Evolutionary conservation across 2,888 invertebrate species (phyloP).

Genomic region (Aspidiotus destructor): DNA sequence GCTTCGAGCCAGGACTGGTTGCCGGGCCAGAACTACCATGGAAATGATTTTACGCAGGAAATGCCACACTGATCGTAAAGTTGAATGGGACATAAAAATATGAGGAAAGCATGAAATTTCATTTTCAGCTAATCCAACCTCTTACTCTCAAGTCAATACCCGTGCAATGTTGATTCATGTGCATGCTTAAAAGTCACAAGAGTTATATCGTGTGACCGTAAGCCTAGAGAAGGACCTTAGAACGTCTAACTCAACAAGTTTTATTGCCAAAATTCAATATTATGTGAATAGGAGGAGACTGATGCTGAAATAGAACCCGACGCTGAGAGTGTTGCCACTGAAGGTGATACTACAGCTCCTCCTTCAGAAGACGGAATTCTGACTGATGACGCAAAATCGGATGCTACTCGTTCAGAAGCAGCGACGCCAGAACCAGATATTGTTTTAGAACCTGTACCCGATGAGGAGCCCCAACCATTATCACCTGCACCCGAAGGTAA

Average conservation of each 20-base stretch:
- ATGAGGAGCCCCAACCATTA: slow-evolving; percentile 39
- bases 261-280: not conserved
- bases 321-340: slow-evolving; percentile 36
- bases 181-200: no score
- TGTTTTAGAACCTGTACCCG: slow-evolving; percentile 34
- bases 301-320: slow-evolving; percentile 34
- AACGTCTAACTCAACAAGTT: not conserved
- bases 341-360: slow-evolving; percentile 38
- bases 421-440: slow-evolving; percentile 32
- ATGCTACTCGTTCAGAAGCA: slow-evolving; percentile 39
- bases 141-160: no score
- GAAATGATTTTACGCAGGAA: no score
- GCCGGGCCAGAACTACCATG: no score
- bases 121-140: no score
- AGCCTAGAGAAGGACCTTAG: not conserved
- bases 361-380: slow-evolving; percentile 38
- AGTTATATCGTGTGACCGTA: no score
- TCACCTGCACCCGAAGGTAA: slow-evolving; percentile 37
- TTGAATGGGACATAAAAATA: no score
- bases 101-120: no score
- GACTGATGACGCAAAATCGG: slow-evolving; percentile 39
- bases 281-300: slow-evolving; percentile 27
- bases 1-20: no score
- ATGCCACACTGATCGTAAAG: no score
- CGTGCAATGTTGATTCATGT: no score